Conservation (phyloP, 2,888 invertebrate genomes). For the Venusia cambrica region DNA sequence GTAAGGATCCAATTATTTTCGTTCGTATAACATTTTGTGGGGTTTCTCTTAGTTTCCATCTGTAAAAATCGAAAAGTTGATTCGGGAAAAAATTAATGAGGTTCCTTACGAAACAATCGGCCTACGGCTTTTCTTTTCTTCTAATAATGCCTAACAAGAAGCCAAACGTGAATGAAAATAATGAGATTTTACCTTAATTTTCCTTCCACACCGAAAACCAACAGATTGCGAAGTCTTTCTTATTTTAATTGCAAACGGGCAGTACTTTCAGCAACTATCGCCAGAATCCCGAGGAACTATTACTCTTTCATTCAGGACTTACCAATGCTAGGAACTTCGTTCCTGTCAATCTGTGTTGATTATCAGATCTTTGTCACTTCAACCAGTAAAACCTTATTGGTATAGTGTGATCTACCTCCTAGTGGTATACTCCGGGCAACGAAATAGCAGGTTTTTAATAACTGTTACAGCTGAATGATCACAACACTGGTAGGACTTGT, state of each 20-base stretch:
- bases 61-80: constrained; percentile 18
- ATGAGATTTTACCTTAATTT: constrained; percentile 41
- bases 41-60: constrained; percentile 17
- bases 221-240: constrained; percentile 32
- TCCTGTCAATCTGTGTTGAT: too few species aligned
- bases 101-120: constrained; percentile 36
- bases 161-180: constrained; percentile 40
- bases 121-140: constrained; percentile 36
- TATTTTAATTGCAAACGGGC: too few species aligned
- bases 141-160: constrained; percentile 41
- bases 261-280: constrained; percentile 27
- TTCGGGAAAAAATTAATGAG: constrained; percentile 28
- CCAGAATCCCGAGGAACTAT: constrained; percentile 24
- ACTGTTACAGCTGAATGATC: too few species aligned
- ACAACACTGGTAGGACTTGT: too few species aligned
- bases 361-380: too few species aligned
- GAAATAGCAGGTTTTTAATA: too few species aligned
- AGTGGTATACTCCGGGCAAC: too few species aligned
- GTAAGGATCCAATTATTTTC: constrained; percentile 10
- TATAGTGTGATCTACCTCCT: too few species aligned
- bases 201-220: too few species aligned
- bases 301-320: too few species aligned
- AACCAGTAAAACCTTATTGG: too few species aligned
- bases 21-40: constrained; percentile 10
- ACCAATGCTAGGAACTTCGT: too few species aligned